Conservation (phyloP, 92 coral and sea anemone genomes). For the Epizoanthus rinbou region DNA sequence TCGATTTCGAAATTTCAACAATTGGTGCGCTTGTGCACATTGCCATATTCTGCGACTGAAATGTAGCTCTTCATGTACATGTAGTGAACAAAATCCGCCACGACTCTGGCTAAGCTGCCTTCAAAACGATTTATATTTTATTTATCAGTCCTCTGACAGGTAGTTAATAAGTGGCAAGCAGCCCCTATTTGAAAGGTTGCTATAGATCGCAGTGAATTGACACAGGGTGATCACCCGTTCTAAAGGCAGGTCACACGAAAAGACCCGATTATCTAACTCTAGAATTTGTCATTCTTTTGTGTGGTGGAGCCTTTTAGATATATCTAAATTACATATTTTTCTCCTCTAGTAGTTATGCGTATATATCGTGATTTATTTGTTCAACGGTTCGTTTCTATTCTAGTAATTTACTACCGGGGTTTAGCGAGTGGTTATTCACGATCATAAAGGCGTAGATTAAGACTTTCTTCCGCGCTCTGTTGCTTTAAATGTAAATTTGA, state of each 20-base stretch:
- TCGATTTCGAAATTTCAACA: conserved; percentile 47
- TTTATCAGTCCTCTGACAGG: conserved; percentile 23
- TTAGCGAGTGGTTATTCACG: not conserved
- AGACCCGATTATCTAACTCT: not conserved
- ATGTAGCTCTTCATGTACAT: conserved; percentile 11
- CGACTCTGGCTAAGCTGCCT: conserved; percentile 35
- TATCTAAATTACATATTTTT: not conserved
- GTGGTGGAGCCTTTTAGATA: not conserved
- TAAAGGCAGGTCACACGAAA: conserved; percentile 31
- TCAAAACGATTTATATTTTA: conserved; percentile 17
- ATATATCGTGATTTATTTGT: not conserved
- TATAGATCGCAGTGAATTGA: conserved; percentile 39
- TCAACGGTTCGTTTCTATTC: not conserved
- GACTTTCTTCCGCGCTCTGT: not conserved
- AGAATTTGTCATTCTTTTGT: conserved; percentile 21
- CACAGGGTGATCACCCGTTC: conserved; percentile 44
- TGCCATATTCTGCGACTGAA: conserved; percentile 36
- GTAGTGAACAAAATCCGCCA: conserved; percentile 7
- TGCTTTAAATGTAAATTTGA: not conserved
- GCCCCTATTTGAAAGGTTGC: conserved; percentile 19
- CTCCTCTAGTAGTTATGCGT: not conserved
- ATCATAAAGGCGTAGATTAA: not conserved
- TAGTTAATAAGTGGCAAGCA: conserved; percentile 5
- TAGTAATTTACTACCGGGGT: not conserved
- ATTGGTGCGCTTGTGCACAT: conserved; percentile 59